Base-by-base conservation (phyloP, 2,888 invertebrate genomes). In the Andrena trimmerana region DNA sequence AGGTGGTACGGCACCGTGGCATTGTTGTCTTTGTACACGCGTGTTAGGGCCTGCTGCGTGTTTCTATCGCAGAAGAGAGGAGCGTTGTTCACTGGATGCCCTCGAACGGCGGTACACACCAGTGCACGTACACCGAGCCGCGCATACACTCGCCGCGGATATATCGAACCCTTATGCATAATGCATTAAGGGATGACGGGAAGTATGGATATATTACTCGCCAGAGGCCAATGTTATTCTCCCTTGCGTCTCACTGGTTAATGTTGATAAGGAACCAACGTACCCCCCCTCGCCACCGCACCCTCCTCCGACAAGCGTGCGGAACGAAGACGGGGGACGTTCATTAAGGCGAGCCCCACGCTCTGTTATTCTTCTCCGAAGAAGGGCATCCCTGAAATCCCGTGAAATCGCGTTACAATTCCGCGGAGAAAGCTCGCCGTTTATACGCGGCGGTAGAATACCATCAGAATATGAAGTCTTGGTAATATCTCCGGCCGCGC, bases 81-180 rank as follows among this genome's bases (percentile, higher is more conserved):
- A 57, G 33, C 67, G 57, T 73, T 69, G 68, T 83, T 75, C 76
- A 33, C 74, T 48, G 62, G 52, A 77, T 60, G 42, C 62, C 52
- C 67, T 59, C 60, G 42, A 50, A 52, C 59, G 36, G 42, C n/a
- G 50, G 24, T 10, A 10, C 50, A 70, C 33, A 57, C 42, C n/a
- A 13, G 7, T 50, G 16, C 33, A 36, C 36, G 54, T 27, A 31
- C n/a, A n/a, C 31, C 57, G n/a, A 6, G 42, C n/a, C 57, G 42
- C 75, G 7, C 73, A 33, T 20, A 62, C 72, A 66, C 59, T 50
- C 13, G 33, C 74, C 66, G 57, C 65, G 84, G 85, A 83, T 90
- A 85, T 83, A 87, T 90, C 89, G 90, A 88, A 90, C 78, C 87
- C 85, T 90, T 89, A 91, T 90, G 87, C 89, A 90, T 90, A 90